These are phyloP conservation scores for Emydocephalus ijimae DNA, from an alignment of 2,113 vertebrate genomes.

Conservation along the genomic window DNA sequence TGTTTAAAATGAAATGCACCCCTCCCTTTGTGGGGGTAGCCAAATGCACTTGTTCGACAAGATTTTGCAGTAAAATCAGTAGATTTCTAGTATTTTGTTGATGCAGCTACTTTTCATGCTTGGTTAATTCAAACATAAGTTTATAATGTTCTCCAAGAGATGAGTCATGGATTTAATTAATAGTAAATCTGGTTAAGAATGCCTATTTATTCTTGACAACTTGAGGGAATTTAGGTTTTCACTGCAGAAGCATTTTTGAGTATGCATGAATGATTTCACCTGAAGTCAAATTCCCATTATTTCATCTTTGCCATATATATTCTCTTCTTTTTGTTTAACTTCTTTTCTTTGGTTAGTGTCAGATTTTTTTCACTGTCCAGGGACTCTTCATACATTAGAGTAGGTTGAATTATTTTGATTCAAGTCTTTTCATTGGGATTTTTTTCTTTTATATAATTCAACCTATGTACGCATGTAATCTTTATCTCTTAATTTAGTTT, in stretches of 20 bases:
- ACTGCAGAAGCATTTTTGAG: neutral
- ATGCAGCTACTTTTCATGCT: neutral
- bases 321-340: neutral
- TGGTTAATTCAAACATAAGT: neutral
- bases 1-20: neutral
- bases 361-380: neutral
- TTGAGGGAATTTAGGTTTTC: neutral
- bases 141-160: neutral
- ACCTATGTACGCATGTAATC: slow-evolving; percentile 18
- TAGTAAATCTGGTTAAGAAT: neutral
- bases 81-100: slow-evolving; percentile 2
- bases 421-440: neutral
- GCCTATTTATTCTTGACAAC: neutral
- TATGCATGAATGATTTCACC: neutral
- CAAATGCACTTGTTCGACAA: slow-evolving; percentile 25
- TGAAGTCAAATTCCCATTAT: neutral
- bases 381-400: neutral
- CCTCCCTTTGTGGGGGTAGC: neutral
- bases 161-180: neutral
- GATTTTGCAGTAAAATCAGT: slow-evolving; percentile 18
- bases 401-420: neutral
- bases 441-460: neutral
- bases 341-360: neutral
- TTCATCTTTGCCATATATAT: neutral
- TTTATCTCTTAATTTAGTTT: neutral